A percentile compares a stretch with the other conserved stretches of the same genome.
These are phyloP conservation scores for Ceuthmochares aereus DNA, from an alignment of 2,113 vertebrate genomes.

Conservation along the genomic window DNA sequence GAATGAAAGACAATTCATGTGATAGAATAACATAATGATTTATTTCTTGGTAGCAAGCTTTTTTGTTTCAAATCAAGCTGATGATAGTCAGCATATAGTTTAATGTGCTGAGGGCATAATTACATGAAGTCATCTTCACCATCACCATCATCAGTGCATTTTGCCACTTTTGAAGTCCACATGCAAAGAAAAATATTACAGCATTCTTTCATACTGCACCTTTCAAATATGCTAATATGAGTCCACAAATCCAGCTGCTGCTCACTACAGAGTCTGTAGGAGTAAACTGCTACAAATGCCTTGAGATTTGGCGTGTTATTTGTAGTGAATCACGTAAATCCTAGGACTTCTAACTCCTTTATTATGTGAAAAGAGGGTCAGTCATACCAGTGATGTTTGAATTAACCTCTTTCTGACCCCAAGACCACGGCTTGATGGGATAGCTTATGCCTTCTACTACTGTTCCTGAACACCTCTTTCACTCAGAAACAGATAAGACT, in stretches of 20 bases:
- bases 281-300: neutral
- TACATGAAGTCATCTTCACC: neutral
- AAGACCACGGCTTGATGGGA: neutral
- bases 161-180: neutral
- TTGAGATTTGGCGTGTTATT: neutral
- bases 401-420: neutral
- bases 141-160: neutral
- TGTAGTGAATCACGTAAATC: neutral
- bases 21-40: neutral
- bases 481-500: neutral
- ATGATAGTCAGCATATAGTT: neutral
- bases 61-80: neutral
- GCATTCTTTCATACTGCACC: neutral
- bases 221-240: neutral
- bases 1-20: neutral
- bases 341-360: neutral
- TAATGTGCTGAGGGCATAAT: neutral
- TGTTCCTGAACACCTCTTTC: neutral
- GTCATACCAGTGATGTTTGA: neutral
- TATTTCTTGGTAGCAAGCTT: neutral
- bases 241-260: neutral
- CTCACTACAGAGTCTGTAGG: neutral
- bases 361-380: neutral
- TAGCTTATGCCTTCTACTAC: neutral
- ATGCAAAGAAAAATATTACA: neutral